Base-by-base conservation (phyloP, 1,140 invertebrate species). In the Heliconius congener region DNA sequence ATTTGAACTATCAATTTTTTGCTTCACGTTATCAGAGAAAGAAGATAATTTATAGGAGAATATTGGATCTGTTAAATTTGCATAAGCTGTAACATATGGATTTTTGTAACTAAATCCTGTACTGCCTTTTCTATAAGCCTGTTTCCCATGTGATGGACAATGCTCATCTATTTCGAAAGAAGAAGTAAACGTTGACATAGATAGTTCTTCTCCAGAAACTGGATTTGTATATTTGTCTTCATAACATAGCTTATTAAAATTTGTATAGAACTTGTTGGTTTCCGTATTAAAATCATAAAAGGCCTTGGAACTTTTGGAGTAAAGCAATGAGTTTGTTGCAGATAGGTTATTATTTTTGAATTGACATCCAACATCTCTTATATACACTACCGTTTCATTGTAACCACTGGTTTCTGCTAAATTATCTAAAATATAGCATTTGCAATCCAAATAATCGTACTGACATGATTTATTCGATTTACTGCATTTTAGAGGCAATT, bases 291-390 rank as follows among this genome's bases (percentile, higher is more conserved):
- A 82, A 55, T 89, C 85, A 74, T 88, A 88, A 39, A 85, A 88
- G 9, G 76, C 74, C 37, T 83, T 91, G 3, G 87, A 91, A 57
- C 81, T 80, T 82, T 85, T 86, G 16, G 81, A 82, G 30, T 85
- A 84, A 37, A 85, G 57, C 9, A 83, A n/a, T 34, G 85, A 88
- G 50, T 86, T 81, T 78, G 75, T 84, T 9, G 77, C 80, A n/a
- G 84, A 78, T 78, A 73, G 71, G 34, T 66, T 83, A 84, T 87
- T 91, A 74, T 83, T 89, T 76, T 86, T 84, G 76, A 93, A 93
- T 74, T 94, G 92, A 74, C 92, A 94, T 18, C 91, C 92, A 16
- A 93, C 92, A 82, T 94, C 92, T 83, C 92, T 90, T 13, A 94
- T 92, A 72, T 88, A 92, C 76, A 93, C 80, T 27, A 94, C 82